phyloP scores from a whole-genome alignment of 1,140 invertebrate species.

The Vanessa tameamea region DNA sequence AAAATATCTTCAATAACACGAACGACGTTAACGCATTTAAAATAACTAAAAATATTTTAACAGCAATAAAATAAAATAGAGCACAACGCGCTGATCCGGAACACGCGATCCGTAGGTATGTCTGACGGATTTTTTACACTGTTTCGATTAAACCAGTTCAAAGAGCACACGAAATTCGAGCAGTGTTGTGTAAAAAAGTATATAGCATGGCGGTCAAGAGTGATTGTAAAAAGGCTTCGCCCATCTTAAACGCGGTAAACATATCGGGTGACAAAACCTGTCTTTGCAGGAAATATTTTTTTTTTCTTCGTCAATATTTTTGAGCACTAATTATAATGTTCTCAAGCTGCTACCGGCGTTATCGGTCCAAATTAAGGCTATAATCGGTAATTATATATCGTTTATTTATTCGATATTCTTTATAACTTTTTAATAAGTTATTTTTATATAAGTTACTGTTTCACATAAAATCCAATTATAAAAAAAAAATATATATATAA shows the following conservation, averaged over 20 bases:
- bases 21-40: constrained; percentile 30
- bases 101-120: constrained; percentile 59
- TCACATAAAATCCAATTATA: neutral
- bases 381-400: constrained; percentile 22
- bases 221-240: constrained; percentile 42
- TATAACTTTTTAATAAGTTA: constrained; percentile 27
- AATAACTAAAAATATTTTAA: constrained; percentile 37
- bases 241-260: constrained; percentile 38
- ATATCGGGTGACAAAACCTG: constrained; percentile 44
- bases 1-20: constrained; percentile 14
- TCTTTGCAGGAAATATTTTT: constrained; percentile 39
- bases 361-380: constrained; percentile 34
- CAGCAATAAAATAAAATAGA: constrained; percentile 58
- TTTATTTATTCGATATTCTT: constrained; percentile 29
- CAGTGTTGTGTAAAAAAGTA: constrained; percentile 54
- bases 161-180: constrained; percentile 68
- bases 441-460: constrained; percentile 10
- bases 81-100: constrained; percentile 56
- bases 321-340: constrained; percentile 34
- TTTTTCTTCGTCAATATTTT: constrained; percentile 25
- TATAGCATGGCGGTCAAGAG: constrained; percentile 40
- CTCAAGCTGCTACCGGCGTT: constrained; percentile 35
- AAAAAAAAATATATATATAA: neutral
- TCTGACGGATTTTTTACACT: constrained; percentile 56
- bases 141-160: constrained; percentile 70